A percentile compares a stretch with the other conserved stretches of the same genome.
phyloP scores from a whole-genome alignment of 2,888 invertebrate species.

The Aphodius sticticus region DNA sequence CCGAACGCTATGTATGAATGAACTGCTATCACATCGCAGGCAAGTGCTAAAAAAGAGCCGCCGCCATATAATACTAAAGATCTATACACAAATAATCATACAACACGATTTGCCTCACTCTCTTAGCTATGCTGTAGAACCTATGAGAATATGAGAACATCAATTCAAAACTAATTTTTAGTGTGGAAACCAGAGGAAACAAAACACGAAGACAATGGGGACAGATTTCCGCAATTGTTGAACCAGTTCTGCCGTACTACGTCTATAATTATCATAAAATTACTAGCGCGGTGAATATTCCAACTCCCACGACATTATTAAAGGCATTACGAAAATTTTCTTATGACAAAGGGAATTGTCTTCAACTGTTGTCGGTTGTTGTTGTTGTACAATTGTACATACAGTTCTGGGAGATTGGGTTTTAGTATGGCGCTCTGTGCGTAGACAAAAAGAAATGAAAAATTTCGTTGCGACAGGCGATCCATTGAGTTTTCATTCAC shows the following conservation, averaged over 20 bases:
- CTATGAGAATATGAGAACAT: background rate
- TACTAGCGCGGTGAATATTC: slow-evolving; percentile 36
- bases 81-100: background rate
- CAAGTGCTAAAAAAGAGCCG: background rate
- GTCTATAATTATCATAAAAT: slow-evolving; percentile 38
- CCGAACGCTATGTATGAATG: slow-evolving; percentile 48
- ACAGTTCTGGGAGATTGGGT: background rate
- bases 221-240: slow-evolving; percentile 35
- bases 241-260: slow-evolving; percentile 7
- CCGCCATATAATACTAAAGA: background rate
- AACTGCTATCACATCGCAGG: slow-evolving; percentile 35
- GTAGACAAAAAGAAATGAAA: slow-evolving; percentile 11
- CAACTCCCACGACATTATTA: slow-evolving; percentile 43
- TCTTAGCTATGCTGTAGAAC: background rate
- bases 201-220: slow-evolving; percentile 30
- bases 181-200: slow-evolving; percentile 5
- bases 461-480: background rate
- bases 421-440: background rate
- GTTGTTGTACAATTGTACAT: too few species aligned
- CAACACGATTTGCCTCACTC: too few species aligned
- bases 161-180: background rate
- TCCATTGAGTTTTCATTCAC: background rate
- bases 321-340: slow-evolving; percentile 42
- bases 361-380: background rate
- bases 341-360: slow-evolving; percentile 28